A percentile compares a stretch with the other conserved stretches of the same genome.
Conservation (phyloP, 2,797 vertebrate genomes). For the Spatula versicolor region DNA sequence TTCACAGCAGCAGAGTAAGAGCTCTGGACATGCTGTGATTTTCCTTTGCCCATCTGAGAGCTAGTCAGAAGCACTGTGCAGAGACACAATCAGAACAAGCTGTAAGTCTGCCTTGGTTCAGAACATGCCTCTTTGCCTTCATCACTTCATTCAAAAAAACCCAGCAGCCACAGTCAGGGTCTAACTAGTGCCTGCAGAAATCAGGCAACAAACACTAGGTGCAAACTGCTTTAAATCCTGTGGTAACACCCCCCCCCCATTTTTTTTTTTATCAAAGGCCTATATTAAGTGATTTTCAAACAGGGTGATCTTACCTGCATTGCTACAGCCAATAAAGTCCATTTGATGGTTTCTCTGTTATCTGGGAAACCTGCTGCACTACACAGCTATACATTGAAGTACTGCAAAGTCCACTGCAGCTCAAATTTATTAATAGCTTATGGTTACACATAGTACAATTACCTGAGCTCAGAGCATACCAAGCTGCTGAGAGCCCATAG, state of each 20-base stretch:
- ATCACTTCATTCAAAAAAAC: background rate
- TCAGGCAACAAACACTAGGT: background rate
- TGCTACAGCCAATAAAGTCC: background rate
- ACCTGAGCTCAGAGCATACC: background rate
- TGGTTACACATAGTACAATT: background rate
- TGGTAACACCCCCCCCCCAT: background rate
- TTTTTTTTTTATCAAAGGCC: background rate
- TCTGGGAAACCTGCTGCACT: background rate
- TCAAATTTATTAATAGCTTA: background rate
- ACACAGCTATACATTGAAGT: background rate
- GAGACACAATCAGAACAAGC: background rate
- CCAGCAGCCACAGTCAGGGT: background rate
- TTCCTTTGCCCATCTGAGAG: background rate
- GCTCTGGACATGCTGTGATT: background rate
- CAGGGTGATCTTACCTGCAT: fast-evolving
- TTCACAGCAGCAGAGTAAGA: background rate
- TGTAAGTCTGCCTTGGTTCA: background rate
- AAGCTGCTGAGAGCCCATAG: background rate
- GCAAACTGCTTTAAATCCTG: background rate
- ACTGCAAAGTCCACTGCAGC: background rate
- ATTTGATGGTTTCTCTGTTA: background rate
- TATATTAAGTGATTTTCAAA: background rate
- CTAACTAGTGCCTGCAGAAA: background rate
- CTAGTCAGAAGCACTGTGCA: background rate
- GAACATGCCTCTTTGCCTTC: background rate